Percentiles rank a stretch among this genome's conserved stretches.
These are phyloP conservation scores for Cottoperca gobio DNA, from an alignment of 2,797 vertebrate species.

Conservation along the genomic window DNA sequence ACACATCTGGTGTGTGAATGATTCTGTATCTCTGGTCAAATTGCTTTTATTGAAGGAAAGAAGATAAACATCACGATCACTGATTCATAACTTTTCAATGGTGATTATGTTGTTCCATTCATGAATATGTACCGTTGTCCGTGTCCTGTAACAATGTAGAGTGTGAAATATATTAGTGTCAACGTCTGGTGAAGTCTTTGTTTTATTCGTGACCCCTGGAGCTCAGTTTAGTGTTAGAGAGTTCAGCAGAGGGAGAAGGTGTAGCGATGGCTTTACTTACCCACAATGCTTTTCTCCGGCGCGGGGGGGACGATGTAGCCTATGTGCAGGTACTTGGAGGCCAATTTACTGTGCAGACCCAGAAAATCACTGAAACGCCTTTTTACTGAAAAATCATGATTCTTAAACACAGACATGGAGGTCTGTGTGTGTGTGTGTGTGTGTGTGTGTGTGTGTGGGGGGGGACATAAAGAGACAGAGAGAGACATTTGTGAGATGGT, in stretches of 20 bases:
- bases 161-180: too few species aligned
- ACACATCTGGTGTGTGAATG: too few species aligned
- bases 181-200: too few species aligned
- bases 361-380: constrained; percentile 98
- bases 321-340: constrained; percentile 94
- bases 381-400: constrained; percentile 91
- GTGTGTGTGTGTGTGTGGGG: not conserved
- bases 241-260: too few species aligned
- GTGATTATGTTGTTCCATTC: too few species aligned
- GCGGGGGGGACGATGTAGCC: constrained; percentile 97
- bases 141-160: too few species aligned
- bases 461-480: not conserved
- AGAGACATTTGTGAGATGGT: too few species aligned
- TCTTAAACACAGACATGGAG: constrained; percentile 90
- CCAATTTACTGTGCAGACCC: constrained; percentile 95
- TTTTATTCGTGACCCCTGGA: not conserved
- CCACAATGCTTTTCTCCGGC: constrained; percentile 98
- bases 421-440: constrained; percentile 78
- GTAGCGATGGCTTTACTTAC: constrained; percentile 81
- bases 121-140: too few species aligned
- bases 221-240: not conserved
- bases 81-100: too few species aligned
- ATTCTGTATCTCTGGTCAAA: too few species aligned
- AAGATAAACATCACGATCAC: too few species aligned
- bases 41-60: too few species aligned